phyloP scores from a whole-genome alignment of 1,140 invertebrate genomes.

The Ctenoplectra terminalis region DNA sequence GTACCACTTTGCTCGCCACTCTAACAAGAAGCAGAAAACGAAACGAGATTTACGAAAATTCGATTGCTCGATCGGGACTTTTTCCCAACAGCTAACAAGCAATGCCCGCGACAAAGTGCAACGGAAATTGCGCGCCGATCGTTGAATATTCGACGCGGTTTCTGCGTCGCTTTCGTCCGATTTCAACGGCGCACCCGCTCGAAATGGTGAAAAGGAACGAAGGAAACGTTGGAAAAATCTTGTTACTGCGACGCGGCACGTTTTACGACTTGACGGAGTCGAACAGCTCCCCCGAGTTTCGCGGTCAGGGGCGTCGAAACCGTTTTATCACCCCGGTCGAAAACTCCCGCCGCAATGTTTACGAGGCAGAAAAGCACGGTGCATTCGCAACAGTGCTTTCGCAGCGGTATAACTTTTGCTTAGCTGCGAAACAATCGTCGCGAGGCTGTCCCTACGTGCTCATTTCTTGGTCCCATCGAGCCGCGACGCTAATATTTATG shows the following conservation, averaged over 20 bases:
- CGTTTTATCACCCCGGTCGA: conserved; percentile 19
- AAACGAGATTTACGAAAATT: not conserved
- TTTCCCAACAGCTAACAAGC: not conserved
- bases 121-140: not conserved
- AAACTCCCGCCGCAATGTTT: conserved; percentile 2
- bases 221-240: conserved; percentile 21
- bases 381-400: not conserved
- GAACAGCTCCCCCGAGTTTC: conserved; percentile 24
- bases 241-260: conserved; percentile 23
- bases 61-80: not conserved
- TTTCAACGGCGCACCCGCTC: too few species aligned
- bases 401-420: not conserved
- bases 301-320: conserved; percentile 9
- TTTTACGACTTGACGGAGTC: conserved; percentile 42
- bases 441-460: not conserved
- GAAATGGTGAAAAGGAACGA: not conserved
- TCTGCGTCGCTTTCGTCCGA: not conserved
- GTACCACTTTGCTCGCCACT: too few species aligned
- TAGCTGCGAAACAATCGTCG: conserved; percentile 13
- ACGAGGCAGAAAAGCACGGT: not conserved
- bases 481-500: not conserved
- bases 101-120: not conserved
- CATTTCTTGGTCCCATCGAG: not conserved
- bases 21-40: not conserved
- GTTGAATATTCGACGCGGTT: conserved; percentile 3